Percentiles rank a stretch among this genome's conserved stretches.
phyloP scores from a whole-genome alignment of 1,140 invertebrate genomes.

The Episyrphus balteatus region DNA sequence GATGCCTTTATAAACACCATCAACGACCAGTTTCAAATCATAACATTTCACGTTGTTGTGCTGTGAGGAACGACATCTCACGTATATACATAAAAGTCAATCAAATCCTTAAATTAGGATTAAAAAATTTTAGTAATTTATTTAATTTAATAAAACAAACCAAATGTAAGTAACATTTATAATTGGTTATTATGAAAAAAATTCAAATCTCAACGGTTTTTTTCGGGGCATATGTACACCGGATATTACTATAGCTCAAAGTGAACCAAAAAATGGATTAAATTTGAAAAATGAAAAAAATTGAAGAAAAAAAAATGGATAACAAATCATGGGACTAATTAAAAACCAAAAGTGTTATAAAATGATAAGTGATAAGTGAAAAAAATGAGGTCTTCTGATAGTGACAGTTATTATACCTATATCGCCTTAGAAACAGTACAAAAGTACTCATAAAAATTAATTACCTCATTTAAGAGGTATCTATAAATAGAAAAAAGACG shows the following conservation, averaged over 20 bases:
- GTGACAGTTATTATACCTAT: too few relatives aligned
- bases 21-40: constrained; percentile 33
- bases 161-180: constrained; percentile 28
- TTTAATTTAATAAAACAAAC: constrained; percentile 35
- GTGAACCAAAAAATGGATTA: constrained; percentile 4
- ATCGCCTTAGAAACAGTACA: too few relatives aligned
- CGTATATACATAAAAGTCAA: constrained; percentile 28
- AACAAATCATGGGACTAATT: neutral
- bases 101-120: constrained; percentile 25
- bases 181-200: neutral
- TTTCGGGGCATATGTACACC: too few relatives aligned
- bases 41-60: constrained; percentile 37
- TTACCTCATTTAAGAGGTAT: too few relatives aligned
- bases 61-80: constrained; percentile 30
- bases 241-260: neutral
- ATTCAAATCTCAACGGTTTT: too few relatives aligned
- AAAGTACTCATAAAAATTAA: too few relatives aligned
- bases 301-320: neutral
- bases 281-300: constrained; percentile 1
- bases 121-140: constrained; percentile 36
- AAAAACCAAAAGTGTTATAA: neutral
- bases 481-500: too few relatives aligned
- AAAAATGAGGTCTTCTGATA: too few relatives aligned
- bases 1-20: constrained; percentile 10
- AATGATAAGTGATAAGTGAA: too few relatives aligned